Conservation (phyloP, 2,888 invertebrate species). For the Hydrotaea diabolus region DNA sequence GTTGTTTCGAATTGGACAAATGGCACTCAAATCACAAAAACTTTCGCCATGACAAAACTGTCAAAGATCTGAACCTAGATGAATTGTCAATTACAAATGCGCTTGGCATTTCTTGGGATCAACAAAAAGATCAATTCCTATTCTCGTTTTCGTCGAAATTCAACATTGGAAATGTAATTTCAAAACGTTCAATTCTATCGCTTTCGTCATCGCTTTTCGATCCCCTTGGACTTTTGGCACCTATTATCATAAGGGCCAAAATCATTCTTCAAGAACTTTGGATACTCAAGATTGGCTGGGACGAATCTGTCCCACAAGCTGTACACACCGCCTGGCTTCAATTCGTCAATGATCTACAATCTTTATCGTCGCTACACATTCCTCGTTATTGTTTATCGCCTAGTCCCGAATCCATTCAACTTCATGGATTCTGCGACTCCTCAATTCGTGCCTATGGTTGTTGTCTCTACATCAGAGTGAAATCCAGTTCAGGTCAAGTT, state of each 20-base stretch:
- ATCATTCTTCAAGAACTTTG: constrained; percentile 55
- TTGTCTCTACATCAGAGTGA: constrained; percentile 31
- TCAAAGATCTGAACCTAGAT: constrained; percentile 6
- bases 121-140: constrained; percentile 36
- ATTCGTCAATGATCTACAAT: constrained; percentile 13
- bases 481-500: neutral
- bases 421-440: constrained; percentile 51
- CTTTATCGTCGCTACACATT: constrained; percentile 12
- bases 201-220: constrained; percentile 47
- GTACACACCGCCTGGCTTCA: constrained; percentile 3
- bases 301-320: constrained; percentile 32
- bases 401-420: neutral
- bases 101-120: constrained; percentile 49
- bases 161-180: neutral
- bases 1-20: constrained; percentile 44
- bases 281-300: constrained; percentile 44
- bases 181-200: constrained; percentile 5
- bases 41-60: neutral
- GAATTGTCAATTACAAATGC: constrained; percentile 17
- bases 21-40: constrained; percentile 38
- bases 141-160: constrained; percentile 44
- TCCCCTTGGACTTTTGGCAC: constrained; percentile 45
- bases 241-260: constrained; percentile 32
- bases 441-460: constrained; percentile 56
- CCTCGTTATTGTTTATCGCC: constrained; percentile 29